A percentile compares a stretch with the other conserved stretches of the same genome.
These are phyloP conservation scores for Pogona vitticeps DNA, from an alignment of 2,113 vertebrate species.

Conservation along the genomic window DNA sequence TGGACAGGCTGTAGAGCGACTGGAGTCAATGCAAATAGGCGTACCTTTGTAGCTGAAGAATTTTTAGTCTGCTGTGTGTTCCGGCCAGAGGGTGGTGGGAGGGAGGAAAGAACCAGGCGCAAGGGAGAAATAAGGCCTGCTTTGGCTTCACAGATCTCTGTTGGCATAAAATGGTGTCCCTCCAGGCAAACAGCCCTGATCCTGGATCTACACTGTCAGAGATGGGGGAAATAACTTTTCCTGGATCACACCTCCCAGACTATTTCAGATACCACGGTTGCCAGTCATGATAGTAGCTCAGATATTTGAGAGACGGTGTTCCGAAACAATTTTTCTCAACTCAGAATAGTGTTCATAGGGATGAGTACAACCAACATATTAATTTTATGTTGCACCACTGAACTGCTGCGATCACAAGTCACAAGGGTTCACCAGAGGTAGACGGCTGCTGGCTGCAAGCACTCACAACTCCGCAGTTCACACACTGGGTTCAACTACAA, in stretches of 20 bases:
- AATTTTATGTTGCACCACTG: no score
- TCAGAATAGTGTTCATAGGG: no score
- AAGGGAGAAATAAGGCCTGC: not conserved
- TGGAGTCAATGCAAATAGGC: constrained; percentile 34
- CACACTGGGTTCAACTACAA: no score
- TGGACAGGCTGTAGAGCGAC: constrained; percentile 46
- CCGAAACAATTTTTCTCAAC: not conserved
- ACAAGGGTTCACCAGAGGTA: not conserved
- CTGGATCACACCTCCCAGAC: no score
- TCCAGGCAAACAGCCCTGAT: not conserved
- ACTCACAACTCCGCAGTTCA: not conserved
- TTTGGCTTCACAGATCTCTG: not conserved
- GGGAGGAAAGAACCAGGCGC: not conserved
- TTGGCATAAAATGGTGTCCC: not conserved
- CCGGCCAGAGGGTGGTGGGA: constrained; percentile 25
- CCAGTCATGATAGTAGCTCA: no score
- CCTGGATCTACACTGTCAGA: no score
- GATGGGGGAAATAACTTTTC: no score
- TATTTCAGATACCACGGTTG: no score
- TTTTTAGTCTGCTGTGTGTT: constrained; percentile 4
- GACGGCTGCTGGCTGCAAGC: not conserved
- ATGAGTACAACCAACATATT: not conserved
- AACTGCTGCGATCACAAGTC: no score
- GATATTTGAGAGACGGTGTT: not conserved
- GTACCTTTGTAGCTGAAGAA: constrained; percentile 33